These are phyloP conservation scores for Hypotaenidia okinawae DNA, from an alignment of 2,797 vertebrate genomes.

Conservation along the genomic window DNA sequence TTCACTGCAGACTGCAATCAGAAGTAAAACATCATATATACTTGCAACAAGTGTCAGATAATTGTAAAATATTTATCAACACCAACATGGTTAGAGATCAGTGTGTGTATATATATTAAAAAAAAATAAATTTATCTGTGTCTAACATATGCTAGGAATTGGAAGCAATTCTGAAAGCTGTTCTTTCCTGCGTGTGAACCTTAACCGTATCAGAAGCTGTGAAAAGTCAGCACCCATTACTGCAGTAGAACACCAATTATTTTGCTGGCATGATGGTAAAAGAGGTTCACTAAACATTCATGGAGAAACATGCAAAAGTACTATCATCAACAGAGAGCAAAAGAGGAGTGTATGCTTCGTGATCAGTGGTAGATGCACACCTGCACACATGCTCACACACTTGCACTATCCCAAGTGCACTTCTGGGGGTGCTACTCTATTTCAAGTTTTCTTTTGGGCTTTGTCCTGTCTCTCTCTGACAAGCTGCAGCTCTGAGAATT, in stretches of 20 bases:
- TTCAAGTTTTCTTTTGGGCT: background rate
- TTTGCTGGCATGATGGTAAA: background rate
- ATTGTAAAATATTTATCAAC: constrained; percentile 77
- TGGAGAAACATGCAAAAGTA: background rate
- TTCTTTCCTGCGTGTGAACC: background rate
- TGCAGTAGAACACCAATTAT: background rate
- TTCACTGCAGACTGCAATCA: constrained; percentile 68
- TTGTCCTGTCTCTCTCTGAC: background rate
- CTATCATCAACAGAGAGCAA: background rate
- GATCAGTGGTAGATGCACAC: background rate
- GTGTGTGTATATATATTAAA: constrained; percentile 7
- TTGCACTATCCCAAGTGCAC: background rate
- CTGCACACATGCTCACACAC: background rate
- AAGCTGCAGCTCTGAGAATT: background rate
- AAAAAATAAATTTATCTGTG: constrained; percentile 32
- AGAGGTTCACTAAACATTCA: background rate
- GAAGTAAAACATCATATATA: constrained; percentile 68
- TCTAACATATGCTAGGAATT: constrained; percentile 58
- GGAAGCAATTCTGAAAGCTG: constrained; percentile 59
- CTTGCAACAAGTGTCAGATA: constrained; percentile 69
- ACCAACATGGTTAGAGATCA: constrained; percentile 60
- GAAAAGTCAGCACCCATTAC: background rate
- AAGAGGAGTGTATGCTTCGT: background rate
- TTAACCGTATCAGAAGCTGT: background rate
- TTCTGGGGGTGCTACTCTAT: background rate